These are phyloP conservation scores for Pluvialis apricaria DNA, from an alignment of 2,113 vertebrate species.

Conservation along the genomic window DNA sequence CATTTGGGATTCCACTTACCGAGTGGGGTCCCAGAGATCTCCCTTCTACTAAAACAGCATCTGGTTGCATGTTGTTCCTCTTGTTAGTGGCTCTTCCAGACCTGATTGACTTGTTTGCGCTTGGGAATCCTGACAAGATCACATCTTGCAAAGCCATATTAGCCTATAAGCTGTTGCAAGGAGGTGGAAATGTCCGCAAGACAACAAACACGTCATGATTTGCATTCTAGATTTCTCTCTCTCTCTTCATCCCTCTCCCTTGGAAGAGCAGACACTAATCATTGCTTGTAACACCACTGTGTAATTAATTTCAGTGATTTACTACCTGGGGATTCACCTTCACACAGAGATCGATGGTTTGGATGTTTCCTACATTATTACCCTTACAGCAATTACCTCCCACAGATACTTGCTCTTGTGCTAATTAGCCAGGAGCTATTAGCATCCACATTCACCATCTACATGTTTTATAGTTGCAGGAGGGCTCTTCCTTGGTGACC, in stretches of 20 bases:
- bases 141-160: background rate
- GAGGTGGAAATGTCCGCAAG: background rate
- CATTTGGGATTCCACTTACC: background rate
- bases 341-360: conserved; percentile 43
- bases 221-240: background rate
- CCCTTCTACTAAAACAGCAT: background rate
- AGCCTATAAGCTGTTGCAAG: background rate
- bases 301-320: conserved; percentile 62
- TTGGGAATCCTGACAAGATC: background rate
- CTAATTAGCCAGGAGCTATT: conserved; percentile 53
- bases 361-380: conserved; percentile 46
- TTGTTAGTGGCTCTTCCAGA: background rate
- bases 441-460: background rate
- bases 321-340: conserved; percentile 50
- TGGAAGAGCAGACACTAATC: background rate
- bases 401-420: conserved; percentile 21
- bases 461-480: background rate
- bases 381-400: conserved; percentile 52
- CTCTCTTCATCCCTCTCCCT: background rate
- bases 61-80: background rate
- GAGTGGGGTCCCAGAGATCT: background rate
- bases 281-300: conserved; percentile 1
- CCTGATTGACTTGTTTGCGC: background rate
- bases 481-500: background rate
- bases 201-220: rapidly evolving